Evolutionary conservation across 2,888 invertebrate species (phyloP).

Genomic region (Galerucella pusilla): DNA sequence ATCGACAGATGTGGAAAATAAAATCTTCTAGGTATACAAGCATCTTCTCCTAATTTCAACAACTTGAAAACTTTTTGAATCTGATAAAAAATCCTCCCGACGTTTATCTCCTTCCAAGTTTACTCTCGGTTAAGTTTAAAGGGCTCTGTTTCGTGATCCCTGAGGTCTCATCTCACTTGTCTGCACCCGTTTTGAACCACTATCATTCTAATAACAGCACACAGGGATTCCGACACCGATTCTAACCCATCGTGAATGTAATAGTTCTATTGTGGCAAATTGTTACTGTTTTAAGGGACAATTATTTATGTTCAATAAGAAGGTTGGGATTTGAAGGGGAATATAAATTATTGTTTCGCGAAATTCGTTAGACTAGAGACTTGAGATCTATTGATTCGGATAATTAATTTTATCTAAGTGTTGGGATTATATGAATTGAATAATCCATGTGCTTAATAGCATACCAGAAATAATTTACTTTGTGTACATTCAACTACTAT

Average conservation of each 20-base stretch:
- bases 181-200: conserved; percentile 18
- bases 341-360: neutral
- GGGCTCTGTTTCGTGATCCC: conserved; percentile 21
- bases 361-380: no score
- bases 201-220: conserved; percentile 19
- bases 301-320: neutral
- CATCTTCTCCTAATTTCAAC: neutral
- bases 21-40: no score
- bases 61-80: neutral
- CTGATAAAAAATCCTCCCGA: neutral
- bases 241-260: neutral
- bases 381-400: no score
- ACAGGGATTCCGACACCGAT: conserved; percentile 17
- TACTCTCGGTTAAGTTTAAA: conserved; percentile 15
- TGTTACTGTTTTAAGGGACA: conserved; percentile 2
- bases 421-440: no score
- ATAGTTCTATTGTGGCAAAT: neutral
- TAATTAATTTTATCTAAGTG: no score
- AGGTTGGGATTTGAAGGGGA: neutral
- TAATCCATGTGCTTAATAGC: no score
- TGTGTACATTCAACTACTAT: no score
- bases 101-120: neutral
- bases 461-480: no score
- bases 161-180: conserved; percentile 26
- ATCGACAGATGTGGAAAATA: no score